A percentile compares a stretch with the other conserved stretches of the same genome.
Conservation (phyloP, 2,113 vertebrate genomes). For the Ardeotis arabs region DNA sequence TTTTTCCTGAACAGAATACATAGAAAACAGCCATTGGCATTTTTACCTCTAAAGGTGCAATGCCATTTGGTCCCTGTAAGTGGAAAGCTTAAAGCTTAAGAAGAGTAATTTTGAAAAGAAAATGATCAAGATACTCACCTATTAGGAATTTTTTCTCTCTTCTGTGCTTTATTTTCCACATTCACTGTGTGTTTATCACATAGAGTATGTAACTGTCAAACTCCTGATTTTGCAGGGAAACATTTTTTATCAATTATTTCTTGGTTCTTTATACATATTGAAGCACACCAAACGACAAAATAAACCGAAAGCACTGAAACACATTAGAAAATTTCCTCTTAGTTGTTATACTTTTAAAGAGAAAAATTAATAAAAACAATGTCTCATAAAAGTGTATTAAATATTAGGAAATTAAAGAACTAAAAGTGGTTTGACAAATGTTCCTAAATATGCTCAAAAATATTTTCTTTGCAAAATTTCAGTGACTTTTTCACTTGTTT, state of each 20-base stretch:
- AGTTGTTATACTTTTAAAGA: background rate
- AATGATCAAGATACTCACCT: background rate
- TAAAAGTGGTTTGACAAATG: background rate
- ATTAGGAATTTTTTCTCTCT: background rate
- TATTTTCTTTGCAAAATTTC: background rate
- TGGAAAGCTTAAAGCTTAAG: background rate
- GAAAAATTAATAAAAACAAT: background rate
- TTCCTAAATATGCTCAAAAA: background rate
- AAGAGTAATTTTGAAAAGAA: background rate
- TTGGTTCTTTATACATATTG: background rate
- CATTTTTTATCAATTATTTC: background rate
- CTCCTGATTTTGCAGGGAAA: background rate
- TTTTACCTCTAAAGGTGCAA: background rate
- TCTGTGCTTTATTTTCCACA: background rate
- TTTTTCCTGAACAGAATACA: background rate
- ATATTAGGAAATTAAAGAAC: background rate
- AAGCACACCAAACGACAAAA: background rate
- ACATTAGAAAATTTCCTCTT: conserved; percentile 51
- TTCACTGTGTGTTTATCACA: background rate
- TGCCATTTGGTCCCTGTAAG: background rate
- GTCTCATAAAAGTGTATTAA: background rate
- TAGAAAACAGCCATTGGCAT: background rate
- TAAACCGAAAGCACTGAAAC: background rate
- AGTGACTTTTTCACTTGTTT: background rate
- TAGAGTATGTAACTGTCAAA: background rate